Conservation (phyloP, 30 jellyfish, hydroid and myxozoan genomes). For the Nemopilema nomurai region DNA sequence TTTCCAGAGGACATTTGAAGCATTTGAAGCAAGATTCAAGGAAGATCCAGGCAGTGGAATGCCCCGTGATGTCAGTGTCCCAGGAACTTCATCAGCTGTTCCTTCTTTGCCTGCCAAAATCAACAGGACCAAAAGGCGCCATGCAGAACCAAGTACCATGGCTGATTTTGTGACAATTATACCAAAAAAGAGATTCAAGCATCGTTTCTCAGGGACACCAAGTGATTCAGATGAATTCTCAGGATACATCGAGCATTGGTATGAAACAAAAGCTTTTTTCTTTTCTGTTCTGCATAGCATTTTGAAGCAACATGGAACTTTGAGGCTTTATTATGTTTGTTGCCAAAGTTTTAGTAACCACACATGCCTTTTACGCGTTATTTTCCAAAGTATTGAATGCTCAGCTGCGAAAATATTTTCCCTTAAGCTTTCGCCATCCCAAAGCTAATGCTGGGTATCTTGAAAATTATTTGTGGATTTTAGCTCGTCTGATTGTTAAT, state of each 20-base stretch:
- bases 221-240: conserved; percentile 37
- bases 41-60: background rate
- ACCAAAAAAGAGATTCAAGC: conserved; percentile 59
- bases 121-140: conserved; percentile 70
- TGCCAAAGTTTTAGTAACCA: too few relatives aligned
- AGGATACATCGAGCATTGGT: conserved; percentile 23
- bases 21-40: conserved; percentile 45
- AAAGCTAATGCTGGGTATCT: too few relatives aligned
- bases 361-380: too few relatives aligned
- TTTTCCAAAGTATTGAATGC: too few relatives aligned
- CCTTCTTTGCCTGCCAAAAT: background rate
- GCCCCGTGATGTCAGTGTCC: background rate
- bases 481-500: too few relatives aligned
- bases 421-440: too few relatives aligned
- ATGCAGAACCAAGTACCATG: conserved; percentile 86
- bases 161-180: conserved; percentile 91
- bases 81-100: conserved; percentile 13
- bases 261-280: background rate
- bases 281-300: too few relatives aligned
- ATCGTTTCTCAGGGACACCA: conserved; percentile 23
- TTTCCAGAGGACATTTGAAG: conserved; percentile 60
- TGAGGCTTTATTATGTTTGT: too few relatives aligned
- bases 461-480: too few relatives aligned
- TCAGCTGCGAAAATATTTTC: too few relatives aligned
- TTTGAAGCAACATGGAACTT: too few relatives aligned